Conservation (phyloP, 2,113 vertebrate species). For the Excalfactoria chinensis region DNA sequence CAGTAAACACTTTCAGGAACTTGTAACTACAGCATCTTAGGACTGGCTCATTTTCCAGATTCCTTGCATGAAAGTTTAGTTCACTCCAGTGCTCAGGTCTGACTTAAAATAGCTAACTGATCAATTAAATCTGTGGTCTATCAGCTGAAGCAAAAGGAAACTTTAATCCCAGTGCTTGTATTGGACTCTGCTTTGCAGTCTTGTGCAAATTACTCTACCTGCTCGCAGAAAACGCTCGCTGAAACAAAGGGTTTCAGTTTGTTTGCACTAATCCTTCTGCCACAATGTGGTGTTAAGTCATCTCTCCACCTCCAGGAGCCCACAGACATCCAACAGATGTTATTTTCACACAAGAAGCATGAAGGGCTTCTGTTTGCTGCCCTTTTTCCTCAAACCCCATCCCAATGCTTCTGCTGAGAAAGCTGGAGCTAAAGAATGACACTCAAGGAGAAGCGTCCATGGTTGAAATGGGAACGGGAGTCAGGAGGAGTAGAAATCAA, state of each 20-base stretch:
- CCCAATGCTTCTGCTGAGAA: not conserved
- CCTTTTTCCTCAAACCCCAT: not conserved
- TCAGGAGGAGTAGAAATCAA: not conserved
- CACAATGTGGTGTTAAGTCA: not conserved
- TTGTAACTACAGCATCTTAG: not conserved
- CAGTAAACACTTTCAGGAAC: conserved; percentile 21
- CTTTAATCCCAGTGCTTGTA: not conserved
- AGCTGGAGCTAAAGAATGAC: not conserved
- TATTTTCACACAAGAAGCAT: not conserved
- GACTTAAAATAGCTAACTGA: not conserved
- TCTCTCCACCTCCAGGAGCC: not conserved
- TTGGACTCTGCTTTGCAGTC: not conserved
- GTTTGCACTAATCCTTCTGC: not conserved
- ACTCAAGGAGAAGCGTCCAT: not conserved
- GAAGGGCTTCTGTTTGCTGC: not conserved
- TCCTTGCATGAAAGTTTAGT: conserved; percentile 14
- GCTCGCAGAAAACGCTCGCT: not conserved
- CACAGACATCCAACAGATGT: not conserved
- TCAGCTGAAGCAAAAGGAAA: not conserved
- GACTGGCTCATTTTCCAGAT: conserved; percentile 35
- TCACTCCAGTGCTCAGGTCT: not conserved
- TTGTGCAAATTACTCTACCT: not conserved
- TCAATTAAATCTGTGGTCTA: not conserved
- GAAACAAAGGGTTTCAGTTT: not conserved
- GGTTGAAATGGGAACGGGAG: not conserved